Conservation (phyloP, 2,797 vertebrate species). For the Glossophaga mutica region DNA sequence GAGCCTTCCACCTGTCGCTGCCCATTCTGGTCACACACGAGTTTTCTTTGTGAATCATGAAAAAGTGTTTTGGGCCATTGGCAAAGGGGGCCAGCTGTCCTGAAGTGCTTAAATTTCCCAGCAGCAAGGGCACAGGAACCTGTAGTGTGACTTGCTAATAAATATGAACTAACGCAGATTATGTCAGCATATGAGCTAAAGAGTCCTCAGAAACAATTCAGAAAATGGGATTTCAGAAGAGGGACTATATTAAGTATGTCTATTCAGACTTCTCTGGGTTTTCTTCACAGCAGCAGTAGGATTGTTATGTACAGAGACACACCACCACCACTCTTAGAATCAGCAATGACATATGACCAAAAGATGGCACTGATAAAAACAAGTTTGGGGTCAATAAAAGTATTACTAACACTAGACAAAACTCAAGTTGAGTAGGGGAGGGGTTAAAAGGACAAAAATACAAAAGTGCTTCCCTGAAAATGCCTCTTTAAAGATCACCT, state of each 20-base stretch:
- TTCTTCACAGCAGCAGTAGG: constrained; percentile 13
- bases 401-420: constrained; percentile 30
- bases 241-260: background rate
- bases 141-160: constrained; percentile 10
- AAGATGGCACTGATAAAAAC: constrained; percentile 41
- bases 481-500: constrained; percentile 12
- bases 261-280: background rate
- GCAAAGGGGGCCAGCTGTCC: constrained; percentile 67
- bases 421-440: constrained; percentile 8
- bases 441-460: background rate
- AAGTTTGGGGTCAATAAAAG: background rate
- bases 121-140: constrained; percentile 18
- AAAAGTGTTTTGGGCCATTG: constrained; percentile 17
- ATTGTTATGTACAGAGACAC: background rate
- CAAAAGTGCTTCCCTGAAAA: constrained; percentile 33
- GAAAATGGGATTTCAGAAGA: constrained; percentile 43
- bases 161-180: constrained; percentile 40
- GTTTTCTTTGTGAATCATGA: constrained; percentile 66
- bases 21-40: constrained; percentile 64
- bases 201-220: constrained; percentile 32
- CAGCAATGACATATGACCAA: constrained; percentile 32
- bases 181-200: constrained; percentile 27
- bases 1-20: constrained; percentile 69
- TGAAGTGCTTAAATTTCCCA: constrained; percentile 66
- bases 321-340: background rate